Evolutionary conservation across 2,888 invertebrate genomes (phyloP), one percentile per base, ranked within the genome.

Genomic region (Agriopis aurantiaria): DNA sequence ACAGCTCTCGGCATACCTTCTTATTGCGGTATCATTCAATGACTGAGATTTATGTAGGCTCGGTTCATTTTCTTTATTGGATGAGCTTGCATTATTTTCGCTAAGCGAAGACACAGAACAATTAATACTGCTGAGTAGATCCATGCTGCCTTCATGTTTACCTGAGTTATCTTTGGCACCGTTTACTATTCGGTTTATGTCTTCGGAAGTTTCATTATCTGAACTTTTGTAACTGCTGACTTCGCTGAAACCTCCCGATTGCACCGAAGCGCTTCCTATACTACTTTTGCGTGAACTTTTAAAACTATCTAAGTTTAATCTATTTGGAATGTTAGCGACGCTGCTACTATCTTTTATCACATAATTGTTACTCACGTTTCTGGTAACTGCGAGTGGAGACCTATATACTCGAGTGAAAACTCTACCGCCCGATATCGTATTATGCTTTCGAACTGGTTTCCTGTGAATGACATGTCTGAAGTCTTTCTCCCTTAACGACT

Each of bases 211-310:
- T 83, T 95, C 95, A 78, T 93, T 91, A 81, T 95, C 94, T 63
- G 95, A 94, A 87, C 94, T 95, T 87, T 95, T 95, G 79, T 91
- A 91, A 86, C 94, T 95, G 80, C 94, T 94, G 78, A 89, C 85
- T 84, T 94, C 94, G 82, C 92, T 93, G 41, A 83, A 76, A 45
- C 86, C 88, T 73, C 91, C 91, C 49, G 91, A 91, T 68, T 88
- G 87, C 77, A 89, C 87, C 71, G 91, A 91, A 68, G 86, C 88
- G 71, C 88, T 88, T 72, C 93, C 90, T 55, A 88, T 82, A 79
- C 90, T 91, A 82, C 87, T 90, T 80, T 81, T 78, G 83, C 85
- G 85, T 69, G 87, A 85, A 88, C 85, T 85, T 73, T 82, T 80
- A 80, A 83, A 85, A 76, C 86, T 88, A 77, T 87, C 88, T 82